Base-by-base conservation (phyloP, 53 echinoderm and acorn worm genomes). In the Echinometra lucunter region DNA sequence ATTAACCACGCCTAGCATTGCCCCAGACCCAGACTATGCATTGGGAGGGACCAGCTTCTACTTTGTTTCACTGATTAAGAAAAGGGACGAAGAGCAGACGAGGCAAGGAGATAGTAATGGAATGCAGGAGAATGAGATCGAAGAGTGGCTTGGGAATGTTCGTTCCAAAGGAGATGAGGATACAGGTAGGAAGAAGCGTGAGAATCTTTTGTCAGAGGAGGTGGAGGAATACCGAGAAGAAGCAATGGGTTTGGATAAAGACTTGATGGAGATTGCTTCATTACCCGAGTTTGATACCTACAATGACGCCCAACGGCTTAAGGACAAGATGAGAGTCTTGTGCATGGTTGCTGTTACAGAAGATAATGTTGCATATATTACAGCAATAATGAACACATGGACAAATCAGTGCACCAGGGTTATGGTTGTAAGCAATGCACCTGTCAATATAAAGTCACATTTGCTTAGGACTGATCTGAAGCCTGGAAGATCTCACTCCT, bases 401-500 rank as follows among this genome's bases (percentile, higher is more conserved):
- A 80, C 89, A 5, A 92, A 60, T 6, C 97, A 97, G 45, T 97
- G 97, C 89, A 96, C 95, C 67, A 92, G 89, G 83, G 57, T 95
- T n/a, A 44, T 97, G 49, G 53, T 97, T 66, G 49, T 97, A 1
- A 95, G 96, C 95, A 92, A 67, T 42, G 95, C 78, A 89, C 40
- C 91, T 38, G n/a, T 89, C 19, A 53, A 60, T 44, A 78, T 94
- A 49, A 37, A 91, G 27, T 40, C 40, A 13, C 91, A 55, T 82
- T 37, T 12, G 82, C 80, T 37, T 66, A 92, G 44, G 88, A 42
- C 96, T 40, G 93, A 94, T 44, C 45, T 98, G 47, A 80, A 95
- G 18, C 92, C 91, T 25, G 95, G 95, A 2, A 30, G 91, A 18
- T n/a, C 80, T 2, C 19, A 95, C 56, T 13, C 74, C 18, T 98